phyloP scores from a whole-genome alignment of 2,113 vertebrate genomes.

The Zapornia atra region DNA sequence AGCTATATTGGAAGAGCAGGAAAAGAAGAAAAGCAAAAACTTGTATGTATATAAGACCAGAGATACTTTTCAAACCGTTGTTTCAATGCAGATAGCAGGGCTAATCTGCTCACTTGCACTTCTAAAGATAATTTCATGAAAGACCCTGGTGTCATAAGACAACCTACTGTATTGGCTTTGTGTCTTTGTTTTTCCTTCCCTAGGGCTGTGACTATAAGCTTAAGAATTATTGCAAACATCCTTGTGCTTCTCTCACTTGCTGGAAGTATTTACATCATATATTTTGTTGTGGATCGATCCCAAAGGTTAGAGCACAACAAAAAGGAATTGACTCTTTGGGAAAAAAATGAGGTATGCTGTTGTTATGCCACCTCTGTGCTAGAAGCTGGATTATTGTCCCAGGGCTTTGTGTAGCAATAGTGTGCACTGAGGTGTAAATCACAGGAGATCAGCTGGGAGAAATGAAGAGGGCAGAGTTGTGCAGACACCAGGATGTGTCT shows the following conservation, averaged over 20 bases:
- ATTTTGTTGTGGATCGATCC: slow-evolving; percentile 96
- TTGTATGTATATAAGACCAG: slow-evolving; percentile 80
- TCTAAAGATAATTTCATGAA: neutral
- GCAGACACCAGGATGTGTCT: neutral
- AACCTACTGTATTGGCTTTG: neutral
- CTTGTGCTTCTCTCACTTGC: slow-evolving; percentile 94
- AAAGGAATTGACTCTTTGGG: slow-evolving; percentile 92
- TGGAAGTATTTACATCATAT: slow-evolving; percentile 98
- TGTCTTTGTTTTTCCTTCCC: neutral
- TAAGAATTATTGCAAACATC: slow-evolving; percentile 92
- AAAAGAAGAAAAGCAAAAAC: slow-evolving; percentile 94
- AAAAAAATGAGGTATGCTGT: slow-evolving; percentile 91
- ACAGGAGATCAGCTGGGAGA: neutral
- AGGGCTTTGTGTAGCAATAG: neutral
- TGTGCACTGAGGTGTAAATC: neutral
- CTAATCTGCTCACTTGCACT: neutral
- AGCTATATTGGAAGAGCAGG: slow-evolving; percentile 95
- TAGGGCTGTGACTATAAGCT: slow-evolving; percentile 92
- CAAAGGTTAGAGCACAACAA: slow-evolving; percentile 90
- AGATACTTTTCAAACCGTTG: neutral
- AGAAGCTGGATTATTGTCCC: neutral
- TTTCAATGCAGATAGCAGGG: neutral
- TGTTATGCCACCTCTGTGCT: neutral
- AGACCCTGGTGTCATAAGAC: neutral
- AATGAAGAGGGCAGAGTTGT: neutral